Conservation (phyloP, 2,888 invertebrate genomes). For the Melinopterus prodromus region DNA sequence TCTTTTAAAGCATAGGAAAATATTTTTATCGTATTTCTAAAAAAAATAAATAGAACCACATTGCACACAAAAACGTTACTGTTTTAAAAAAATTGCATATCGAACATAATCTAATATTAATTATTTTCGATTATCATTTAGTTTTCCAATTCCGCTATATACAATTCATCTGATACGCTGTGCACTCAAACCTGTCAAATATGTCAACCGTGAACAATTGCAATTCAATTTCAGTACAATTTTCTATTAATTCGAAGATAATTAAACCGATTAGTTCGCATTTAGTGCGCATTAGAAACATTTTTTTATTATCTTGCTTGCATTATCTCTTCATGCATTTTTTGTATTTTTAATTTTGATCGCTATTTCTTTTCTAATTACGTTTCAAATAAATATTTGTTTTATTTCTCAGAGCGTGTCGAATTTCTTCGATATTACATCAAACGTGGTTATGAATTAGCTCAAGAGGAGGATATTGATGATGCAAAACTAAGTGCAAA, state of each 20-base stretch:
- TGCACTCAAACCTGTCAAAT: background rate
- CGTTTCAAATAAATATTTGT: background rate
- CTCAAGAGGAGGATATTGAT: background rate
- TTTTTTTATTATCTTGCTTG: background rate
- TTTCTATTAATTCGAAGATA: background rate
- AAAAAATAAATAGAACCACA: too few relatives aligned
- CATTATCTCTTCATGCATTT: background rate
- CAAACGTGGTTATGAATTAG: slow-evolving; percentile 19
- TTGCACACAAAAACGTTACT: too few relatives aligned
- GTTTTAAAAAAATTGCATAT: too few relatives aligned
- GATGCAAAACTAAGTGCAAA: slow-evolving; percentile 8
- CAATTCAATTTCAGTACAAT: background rate
- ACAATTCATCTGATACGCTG: background rate
- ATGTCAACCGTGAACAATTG: background rate
- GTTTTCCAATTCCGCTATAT: background rate
- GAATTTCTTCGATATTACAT: slow-evolving; percentile 24
- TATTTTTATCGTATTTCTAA: too few relatives aligned
- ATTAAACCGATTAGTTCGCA: slow-evolving; percentile 1
- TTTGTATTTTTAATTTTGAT: too few relatives aligned
- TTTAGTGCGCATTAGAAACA: background rate
- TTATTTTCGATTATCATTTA: background rate
- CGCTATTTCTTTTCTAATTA: background rate
- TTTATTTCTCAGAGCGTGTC: slow-evolving; percentile 23
- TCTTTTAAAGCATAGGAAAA: too few relatives aligned
- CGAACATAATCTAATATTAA: background rate